Base-by-base conservation (phyloP, 1,140 invertebrate genomes). In the Helicorthomorpha holstii region DNA sequence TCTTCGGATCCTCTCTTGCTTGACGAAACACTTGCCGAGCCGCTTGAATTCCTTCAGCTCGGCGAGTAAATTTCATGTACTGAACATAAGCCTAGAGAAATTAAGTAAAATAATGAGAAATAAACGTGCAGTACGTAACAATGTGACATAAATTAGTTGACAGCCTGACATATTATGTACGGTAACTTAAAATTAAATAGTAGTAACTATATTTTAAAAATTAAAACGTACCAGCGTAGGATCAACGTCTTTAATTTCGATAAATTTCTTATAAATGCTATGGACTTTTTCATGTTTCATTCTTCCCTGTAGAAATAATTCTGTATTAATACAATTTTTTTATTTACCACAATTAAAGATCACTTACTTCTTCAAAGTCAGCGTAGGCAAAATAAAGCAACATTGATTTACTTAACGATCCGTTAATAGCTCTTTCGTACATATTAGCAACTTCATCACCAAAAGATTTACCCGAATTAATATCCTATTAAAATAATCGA, bases 261-360 rank as follows among this genome's bases (percentile, higher is more conserved):
- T 69, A 61, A 91, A 83, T 58, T 85, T 83, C 53, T 90, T 85
- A 69, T 98, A 98, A 60, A 98, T 97, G 62, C 85, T 81, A 69
- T 97, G 91, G 0, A 96, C 93, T 75, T 95, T 95, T 54, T 97
- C 91, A 66, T 93, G 94, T 63, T 94, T 93, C 60, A 96, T 78
- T 45, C 93, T 72, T 26, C 91, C 85, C 66, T 70, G 59, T 50
- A 63, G 56, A n/a, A n/a, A n/a, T 7, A 34, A 34, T 34, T 7
- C 7, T 7, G 29, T 34, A 16, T 16, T 7, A 34, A 16, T 7
- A 7, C 29, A 34, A 7, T 34, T 7, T 34, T 34, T 34, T 16
- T 7, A 7, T 34, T 7, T 34, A 7, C 29, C 16, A 34, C 29
- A 7, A 34, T 7, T 7, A 34, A 16, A 34, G 29, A 34, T 7